These are phyloP conservation scores for Halcyon senegalensis DNA, from an alignment of 2,113 vertebrate species.

Conservation along the genomic window DNA sequence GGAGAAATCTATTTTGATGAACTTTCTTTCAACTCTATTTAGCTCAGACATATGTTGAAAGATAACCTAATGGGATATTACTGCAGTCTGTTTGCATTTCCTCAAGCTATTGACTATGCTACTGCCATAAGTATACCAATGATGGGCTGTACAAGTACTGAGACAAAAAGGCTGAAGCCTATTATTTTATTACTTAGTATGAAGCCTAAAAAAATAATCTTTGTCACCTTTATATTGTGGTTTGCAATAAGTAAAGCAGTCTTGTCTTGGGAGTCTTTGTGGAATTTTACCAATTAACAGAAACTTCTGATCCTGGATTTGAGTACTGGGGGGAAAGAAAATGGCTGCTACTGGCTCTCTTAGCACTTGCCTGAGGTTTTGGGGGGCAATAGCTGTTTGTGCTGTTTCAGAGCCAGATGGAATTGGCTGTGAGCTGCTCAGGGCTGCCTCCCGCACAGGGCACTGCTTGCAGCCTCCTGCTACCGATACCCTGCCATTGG, in stretches of 20 bases:
- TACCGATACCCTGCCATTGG: background rate
- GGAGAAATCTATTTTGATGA: constrained; percentile 12
- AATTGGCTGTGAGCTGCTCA: background rate
- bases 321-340: background rate
- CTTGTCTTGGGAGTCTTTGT: background rate
- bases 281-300: background rate
- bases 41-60: constrained; percentile 18
- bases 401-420: background rate
- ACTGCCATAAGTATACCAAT: background rate
- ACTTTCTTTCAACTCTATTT: constrained; percentile 37
- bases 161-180: background rate
- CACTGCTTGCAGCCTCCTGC: background rate
- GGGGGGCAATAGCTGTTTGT: background rate
- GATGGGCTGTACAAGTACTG: background rate
- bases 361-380: background rate
- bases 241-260: background rate
- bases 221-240: background rate
- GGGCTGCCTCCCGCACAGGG: background rate
- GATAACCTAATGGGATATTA: background rate
- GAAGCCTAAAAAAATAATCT: background rate
- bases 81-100: constrained; percentile 34
- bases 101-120: background rate
- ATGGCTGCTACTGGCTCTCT: background rate
- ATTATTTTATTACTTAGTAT: background rate
- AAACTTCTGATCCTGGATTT: background rate